These are phyloP conservation scores for Pantelozetes paolii DNA, from an alignment of 2,888 invertebrate genomes.

Conservation along the genomic window DNA sequence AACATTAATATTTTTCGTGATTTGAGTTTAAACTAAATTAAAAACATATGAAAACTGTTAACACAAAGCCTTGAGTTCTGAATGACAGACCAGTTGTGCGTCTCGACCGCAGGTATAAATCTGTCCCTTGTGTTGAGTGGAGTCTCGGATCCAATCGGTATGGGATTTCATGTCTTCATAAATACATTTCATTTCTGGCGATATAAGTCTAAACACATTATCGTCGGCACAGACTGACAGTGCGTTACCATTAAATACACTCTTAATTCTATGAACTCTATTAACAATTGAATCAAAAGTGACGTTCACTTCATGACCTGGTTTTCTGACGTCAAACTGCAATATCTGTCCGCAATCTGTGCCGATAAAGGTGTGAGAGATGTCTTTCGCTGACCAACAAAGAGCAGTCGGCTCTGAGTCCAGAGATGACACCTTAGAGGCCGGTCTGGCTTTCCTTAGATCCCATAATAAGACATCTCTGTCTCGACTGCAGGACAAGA, in stretches of 20 bases:
- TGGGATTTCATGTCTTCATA: constrained; percentile 19
- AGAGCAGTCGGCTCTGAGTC: constrained; percentile 24
- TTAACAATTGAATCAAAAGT: neutral
- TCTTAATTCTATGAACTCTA: constrained; percentile 23
- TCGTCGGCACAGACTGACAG: constrained; percentile 12
- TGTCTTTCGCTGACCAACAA: constrained; percentile 13
- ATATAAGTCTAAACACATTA: neutral
- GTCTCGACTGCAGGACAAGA: constrained; percentile 37
- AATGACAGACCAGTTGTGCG: constrained; percentile 1
- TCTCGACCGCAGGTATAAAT: constrained; percentile 17
- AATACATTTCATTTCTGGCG: neutral
- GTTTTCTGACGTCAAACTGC: neutral
- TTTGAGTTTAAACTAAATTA: no score
- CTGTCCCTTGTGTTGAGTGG: neutral
- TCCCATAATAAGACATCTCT: constrained; percentile 38
- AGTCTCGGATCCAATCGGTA: constrained; percentile 14
- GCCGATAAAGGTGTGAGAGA: neutral
- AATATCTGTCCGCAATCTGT: neutral
- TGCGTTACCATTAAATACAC: neutral
- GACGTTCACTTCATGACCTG: neutral
- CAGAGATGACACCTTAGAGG: neutral
- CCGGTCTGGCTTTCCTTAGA: neutral
- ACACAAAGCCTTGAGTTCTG: neutral
- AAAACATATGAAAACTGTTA: no score
- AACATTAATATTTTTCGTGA: no score